Evolutionary conservation across 1,140 invertebrate species (phyloP), one percentile per base, ranked within the genome.

Genomic region (Pseudobourletiella spinata): DNA sequence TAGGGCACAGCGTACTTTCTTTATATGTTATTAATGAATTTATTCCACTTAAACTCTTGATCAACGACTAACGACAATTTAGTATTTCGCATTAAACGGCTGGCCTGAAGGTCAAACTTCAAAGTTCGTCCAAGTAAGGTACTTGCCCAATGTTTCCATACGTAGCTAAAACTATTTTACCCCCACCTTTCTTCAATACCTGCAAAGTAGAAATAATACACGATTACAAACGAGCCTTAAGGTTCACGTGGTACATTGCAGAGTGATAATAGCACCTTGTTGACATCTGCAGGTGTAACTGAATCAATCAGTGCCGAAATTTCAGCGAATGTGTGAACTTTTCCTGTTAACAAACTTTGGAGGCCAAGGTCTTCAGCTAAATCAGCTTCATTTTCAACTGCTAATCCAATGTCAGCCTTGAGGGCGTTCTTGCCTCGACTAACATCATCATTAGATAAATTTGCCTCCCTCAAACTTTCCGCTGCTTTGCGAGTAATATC

Each of bases 161-260:
- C 18, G 87, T 80, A 57, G 84, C 89, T 74, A 94, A 80, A 2
- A 87, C 83, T 16, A 89, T 70, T 75, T 89, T 91, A 51, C 81
- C 83, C 67, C 75, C 76, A 18, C 52, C 52, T 76, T 84, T 85
- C 57, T 79, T 80, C 2, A 88, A 81, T 67, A 83, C 83, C 86
- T 91, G 74, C 26, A 82, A 82, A 70, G 71, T 69, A 73, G 43
- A 62, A 70, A 66, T 52, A 30, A 8, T 25, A 52, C 57, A 52
- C 43, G 46, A 32, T 58, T 55, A 29, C 56, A 54, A 64, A 52
- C 57, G 29, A n/a, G n/a, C n/a, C n/a, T n/a, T n/a, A n/a, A n/a
- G n/a, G n/a, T n/a, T n/a, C n/a, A n/a, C n/a, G n/a, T n/a, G n/a
- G n/a, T n/a, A n/a, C n/a, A n/a, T n/a, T n/a, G n/a, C n/a, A n/a